Conservation (phyloP, 2,797 vertebrate species). For the Luscinia luscinia region DNA sequence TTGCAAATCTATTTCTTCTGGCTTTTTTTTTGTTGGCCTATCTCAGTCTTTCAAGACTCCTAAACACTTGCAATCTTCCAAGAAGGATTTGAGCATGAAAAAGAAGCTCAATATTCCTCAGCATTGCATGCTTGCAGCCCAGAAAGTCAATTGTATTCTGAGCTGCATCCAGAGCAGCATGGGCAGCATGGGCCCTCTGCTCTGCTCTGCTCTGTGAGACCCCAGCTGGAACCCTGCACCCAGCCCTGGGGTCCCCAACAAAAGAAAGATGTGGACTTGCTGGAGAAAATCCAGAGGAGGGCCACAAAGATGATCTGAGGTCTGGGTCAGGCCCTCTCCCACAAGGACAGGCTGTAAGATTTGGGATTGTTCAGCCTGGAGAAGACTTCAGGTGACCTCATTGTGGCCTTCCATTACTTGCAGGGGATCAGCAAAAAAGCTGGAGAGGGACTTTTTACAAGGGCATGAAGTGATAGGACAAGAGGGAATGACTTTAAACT, state of each 20-base stretch:
- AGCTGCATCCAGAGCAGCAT: not conserved
- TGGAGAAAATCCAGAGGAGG: not conserved
- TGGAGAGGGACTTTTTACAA: not conserved
- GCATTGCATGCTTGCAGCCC: not conserved
- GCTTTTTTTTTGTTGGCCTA: fast-evolving
- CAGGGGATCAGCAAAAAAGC: not conserved
- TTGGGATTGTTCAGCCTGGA: not conserved
- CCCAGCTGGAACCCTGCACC: not conserved
- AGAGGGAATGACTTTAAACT: not conserved
- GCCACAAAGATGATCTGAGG: fast-evolving
- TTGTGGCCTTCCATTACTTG: fast-evolving
- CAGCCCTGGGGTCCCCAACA: not conserved
- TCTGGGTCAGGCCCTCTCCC: not conserved
- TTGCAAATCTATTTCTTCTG: not conserved
- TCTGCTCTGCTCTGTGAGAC: not conserved
- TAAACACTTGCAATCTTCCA: not conserved
- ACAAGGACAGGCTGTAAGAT: not conserved
- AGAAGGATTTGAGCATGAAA: not conserved
- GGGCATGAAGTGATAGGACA: not conserved
- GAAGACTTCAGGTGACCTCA: too few species aligned
- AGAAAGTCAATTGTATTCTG: fast-evolving
- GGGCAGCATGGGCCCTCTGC: not conserved
- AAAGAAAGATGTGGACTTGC: not conserved
- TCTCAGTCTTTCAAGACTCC: not conserved
- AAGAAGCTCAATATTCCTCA: not conserved